Evolutionary conservation across 1,140 invertebrate genomes (phyloP), one percentile per base, ranked within the genome.

Genomic region (Metopolophium dirhodum): DNA sequence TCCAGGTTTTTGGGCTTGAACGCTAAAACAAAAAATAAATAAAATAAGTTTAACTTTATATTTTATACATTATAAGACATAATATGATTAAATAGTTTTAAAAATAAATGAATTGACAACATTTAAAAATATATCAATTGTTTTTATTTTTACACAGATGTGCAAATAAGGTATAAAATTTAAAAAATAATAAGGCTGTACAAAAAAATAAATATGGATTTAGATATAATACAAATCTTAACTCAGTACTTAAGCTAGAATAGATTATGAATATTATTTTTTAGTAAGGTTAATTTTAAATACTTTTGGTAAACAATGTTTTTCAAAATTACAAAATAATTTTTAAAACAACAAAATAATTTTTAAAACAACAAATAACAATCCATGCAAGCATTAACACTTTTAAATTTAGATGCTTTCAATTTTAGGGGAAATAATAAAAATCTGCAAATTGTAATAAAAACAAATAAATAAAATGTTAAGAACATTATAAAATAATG

Each of bases 1-100:
- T 93, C 91, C 91, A 57, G 91, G 91, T 83, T 93, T 93, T 57
- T 93, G 91, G 35, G 91, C 82, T 93, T 93, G 91, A 86, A 93
- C 91, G 47, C 91, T 93, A 86, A 57, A 93, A 93, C 49, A 86
- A 86, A 86, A 93, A 35, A 93, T 23, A 49, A 88, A 49, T 20
- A 35, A 89, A 35, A 20, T 37, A 41, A 41, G 3, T 26, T 49
- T 49, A 88, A 51, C 14, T 49, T 35, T 2, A 30, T 35, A 88
- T 22, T 88, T 30, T 35, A 51, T 35, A n/a, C 2, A n/a, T 77
- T 18, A 35, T 18, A 88, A 88, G 9, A 30, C 23, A 49, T n/a
- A 9, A 47, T 0, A 49, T 87, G 14, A 18, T 51, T n/a, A 49
- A 22, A n/a, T 30, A 77, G 30, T n/a, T n/a, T 88, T 45, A 47